Base-by-base conservation (phyloP, 2,113 vertebrate genomes). In the Poeciliopsis prolifica region DNA sequence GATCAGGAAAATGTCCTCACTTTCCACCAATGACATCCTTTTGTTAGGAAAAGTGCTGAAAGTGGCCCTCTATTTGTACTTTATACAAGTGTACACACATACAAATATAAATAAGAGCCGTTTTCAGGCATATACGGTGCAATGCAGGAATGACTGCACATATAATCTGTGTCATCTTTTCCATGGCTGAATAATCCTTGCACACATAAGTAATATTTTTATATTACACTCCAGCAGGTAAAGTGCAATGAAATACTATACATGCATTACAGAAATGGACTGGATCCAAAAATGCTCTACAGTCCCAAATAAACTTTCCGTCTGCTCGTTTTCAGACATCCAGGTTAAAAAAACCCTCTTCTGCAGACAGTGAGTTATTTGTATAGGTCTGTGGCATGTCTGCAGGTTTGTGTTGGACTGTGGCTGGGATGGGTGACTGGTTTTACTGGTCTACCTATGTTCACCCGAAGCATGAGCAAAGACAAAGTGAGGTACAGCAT, bases 331-430 rank as follows among this genome's bases (percentile, higher is more conserved):
- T 81, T 89, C 86, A 90, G 88, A 80, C 86, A 82, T 88, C 79
- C 65, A 74, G 65, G 74, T 74, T 71, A 72, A 61, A 83, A 78
- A 84, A 44, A 7, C 17, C 40, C 60, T 74, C 66, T 65, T 61
- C 67, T 82, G 85, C 33, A 88, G 87, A 93, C 92, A 91, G 82
- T 84, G 81, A 90, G 87, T 83, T 90, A 87, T 91, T 93, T 93
- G 91, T 93, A 33, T 76, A 81, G 72, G 85, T 88, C 83, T 89
- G 82, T 65, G 82, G 86, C 76, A 60, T 81, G 87, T 92, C 88
- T 92, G 84, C 82, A 82, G 63, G 65, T 68, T 85, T 88, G 72
- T 79, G 81, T 61, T 85, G 89, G 88, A 88, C 88, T 90, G 88
- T 86, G 79, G 81, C 86, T 84, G 78, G 77, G 84, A 91, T 84